Evolutionary conservation across 2,113 vertebrate species (phyloP).

Genomic region (Dicentrarchus labrax): DNA sequence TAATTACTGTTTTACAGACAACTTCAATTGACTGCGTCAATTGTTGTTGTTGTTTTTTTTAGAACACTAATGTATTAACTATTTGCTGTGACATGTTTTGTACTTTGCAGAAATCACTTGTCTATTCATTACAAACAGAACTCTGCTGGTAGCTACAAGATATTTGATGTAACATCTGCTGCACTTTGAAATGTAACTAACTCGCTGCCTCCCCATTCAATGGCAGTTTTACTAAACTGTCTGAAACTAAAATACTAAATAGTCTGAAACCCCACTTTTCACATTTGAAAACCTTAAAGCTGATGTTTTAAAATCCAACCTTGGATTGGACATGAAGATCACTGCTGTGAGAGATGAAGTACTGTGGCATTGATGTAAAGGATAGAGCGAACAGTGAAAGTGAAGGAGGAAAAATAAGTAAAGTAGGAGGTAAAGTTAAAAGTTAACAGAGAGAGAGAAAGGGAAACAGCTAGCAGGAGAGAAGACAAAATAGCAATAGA

Average conservation of each 20-base stretch:
- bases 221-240: neutral
- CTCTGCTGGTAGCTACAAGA: neutral
- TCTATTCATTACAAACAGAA: neutral
- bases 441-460: slow-evolving; percentile 15
- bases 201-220: neutral
- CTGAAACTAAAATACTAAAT: too few relatives aligned
- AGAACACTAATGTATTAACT: neutral
- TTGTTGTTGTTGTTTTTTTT: too few relatives aligned
- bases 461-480: neutral
- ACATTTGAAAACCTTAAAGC: neutral
- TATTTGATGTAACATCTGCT: neutral
- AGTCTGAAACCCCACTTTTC: neutral
- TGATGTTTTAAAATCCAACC: neutral
- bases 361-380: neutral
- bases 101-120: neutral
- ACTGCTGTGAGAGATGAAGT: neutral
- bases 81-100: neutral
- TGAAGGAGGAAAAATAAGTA: neutral
- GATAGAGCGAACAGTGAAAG: neutral
- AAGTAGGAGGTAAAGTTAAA: neutral
- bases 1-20: neutral
- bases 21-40: neutral
- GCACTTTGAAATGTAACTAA: neutral
- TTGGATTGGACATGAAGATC: neutral
- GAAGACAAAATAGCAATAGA: neutral